Conservation (phyloP, 1,140 invertebrate genomes). For the Nasonia giraulti region DNA sequence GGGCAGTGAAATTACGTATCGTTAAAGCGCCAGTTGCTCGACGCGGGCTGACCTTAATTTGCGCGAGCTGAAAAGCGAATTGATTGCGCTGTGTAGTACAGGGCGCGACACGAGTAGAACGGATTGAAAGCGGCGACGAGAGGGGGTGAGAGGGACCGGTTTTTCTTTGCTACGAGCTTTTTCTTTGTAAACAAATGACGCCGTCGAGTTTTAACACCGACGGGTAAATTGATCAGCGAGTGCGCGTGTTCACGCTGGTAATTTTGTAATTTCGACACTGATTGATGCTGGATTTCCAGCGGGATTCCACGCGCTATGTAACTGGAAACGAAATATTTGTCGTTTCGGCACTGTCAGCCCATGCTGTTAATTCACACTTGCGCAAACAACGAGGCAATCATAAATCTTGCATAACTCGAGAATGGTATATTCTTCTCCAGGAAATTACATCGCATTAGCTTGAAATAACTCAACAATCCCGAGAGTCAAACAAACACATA, state of each 20-base stretch:
- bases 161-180: background rate
- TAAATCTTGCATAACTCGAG: too few relatives aligned
- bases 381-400: too few relatives aligned
- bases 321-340: background rate
- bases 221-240: background rate
- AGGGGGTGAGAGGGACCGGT: background rate
- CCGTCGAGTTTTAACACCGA: background rate
- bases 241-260: background rate
- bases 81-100: slow-evolving; percentile 11
- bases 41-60: slow-evolving; percentile 36
- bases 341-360: background rate
- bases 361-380: too few relatives aligned
- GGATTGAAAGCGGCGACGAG: background rate
- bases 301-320: background rate
- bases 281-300: background rate
- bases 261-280: background rate
- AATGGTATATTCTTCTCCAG: too few relatives aligned
- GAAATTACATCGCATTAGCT: too few relatives aligned
- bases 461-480: too few relatives aligned
- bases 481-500: too few relatives aligned
- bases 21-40: background rate
- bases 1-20: slow-evolving; percentile 31
- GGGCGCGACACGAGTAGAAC: background rate
- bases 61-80: slow-evolving; percentile 21
- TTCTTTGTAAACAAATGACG: background rate